Evolutionary conservation across 2,113 vertebrate species (phyloP), one percentile per base, ranked within the genome.

Genomic region (Pipa parva): DNA sequence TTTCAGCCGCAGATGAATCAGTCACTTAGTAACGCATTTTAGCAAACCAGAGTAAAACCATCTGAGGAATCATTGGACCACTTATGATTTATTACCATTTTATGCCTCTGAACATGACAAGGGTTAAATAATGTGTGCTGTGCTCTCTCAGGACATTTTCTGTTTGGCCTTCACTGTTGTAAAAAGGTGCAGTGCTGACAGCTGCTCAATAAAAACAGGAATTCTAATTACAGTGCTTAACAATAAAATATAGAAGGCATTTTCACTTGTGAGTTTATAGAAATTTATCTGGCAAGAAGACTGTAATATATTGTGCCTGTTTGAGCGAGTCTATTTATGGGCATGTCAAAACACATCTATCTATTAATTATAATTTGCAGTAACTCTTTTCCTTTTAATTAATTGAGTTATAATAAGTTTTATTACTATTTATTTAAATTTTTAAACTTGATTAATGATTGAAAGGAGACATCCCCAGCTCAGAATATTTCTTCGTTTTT

Each of bases 81-180:
- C 31, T 45, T 48, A 61, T 61, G 58, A 54, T 54, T 54, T 61
- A 61, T 29, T 36, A 29, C 57, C 18, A 21, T 36, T 11, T 37
- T 45, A 59, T 70, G 66, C 42, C 61, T 26, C 54, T 59, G 59
- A 59, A 61, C 49, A 54, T 61, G 58, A 70, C 49, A 54, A 45
- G 25, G 28, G 48, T 60, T 60, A 51, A 61, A 58, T 36, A 70
- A 70, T 70, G 66, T 70, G 46, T 42, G 25, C 31, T 54, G 22
- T 27, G 15, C 49, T 52, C 46, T 69, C 48, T 29, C 24, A 52
- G 33, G 57, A 60, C 46, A 70, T 49, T 69, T 42, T 46, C 46
- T 69, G 48, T 61, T 52, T 70, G 58, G 66, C 66, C 66, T 70
- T 61, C 58, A 70, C 17, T 54, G 66, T n/a, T 70, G 58, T 70